Conservation (phyloP, 2,888 invertebrate species). For the Hyppa rectilinea region DNA sequence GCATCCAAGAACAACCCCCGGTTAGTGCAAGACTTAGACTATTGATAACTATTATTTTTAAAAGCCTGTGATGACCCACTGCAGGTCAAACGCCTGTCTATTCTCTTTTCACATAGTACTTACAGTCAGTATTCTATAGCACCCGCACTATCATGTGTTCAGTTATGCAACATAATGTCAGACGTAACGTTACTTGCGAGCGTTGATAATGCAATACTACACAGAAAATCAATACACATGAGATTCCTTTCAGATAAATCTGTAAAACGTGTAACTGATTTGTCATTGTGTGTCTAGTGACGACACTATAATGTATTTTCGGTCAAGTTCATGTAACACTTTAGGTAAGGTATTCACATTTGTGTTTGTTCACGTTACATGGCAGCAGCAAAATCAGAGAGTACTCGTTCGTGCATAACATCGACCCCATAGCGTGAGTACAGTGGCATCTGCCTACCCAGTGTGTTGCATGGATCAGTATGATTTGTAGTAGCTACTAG, state of each 20-base stretch:
- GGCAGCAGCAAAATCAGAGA: slow-evolving; percentile 78
- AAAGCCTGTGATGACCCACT: too few relatives aligned
- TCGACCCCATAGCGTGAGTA: slow-evolving; percentile 88
- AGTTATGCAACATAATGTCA: slow-evolving; percentile 50
- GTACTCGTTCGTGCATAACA: slow-evolving; percentile 89
- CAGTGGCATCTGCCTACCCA: slow-evolving; percentile 56
- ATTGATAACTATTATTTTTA: too few relatives aligned
- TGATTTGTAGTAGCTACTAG: slow-evolving; percentile 20
- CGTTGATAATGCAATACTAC: slow-evolving; percentile 28
- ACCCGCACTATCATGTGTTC: slow-evolving; percentile 23
- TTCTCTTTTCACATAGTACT: too few relatives aligned
- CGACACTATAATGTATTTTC: slow-evolving; percentile 16
- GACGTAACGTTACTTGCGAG: slow-evolving; percentile 36
- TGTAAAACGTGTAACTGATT: slow-evolving; percentile 14
- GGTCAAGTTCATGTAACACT: slow-evolving; percentile 59
- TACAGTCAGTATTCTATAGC: slow-evolving; percentile 9
- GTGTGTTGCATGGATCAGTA: slow-evolving; percentile 67
- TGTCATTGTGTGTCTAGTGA: slow-evolving; percentile 24
- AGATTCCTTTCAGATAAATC: slow-evolving; percentile 42
- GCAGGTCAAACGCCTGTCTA: too few relatives aligned
- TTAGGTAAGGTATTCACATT: slow-evolving; percentile 67
- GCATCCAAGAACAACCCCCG: too few relatives aligned
- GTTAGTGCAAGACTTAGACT: too few relatives aligned
- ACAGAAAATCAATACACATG: slow-evolving; percentile 42
- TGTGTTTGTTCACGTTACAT: slow-evolving; percentile 77